Evolutionary conservation across 2,113 vertebrate species (phyloP).

Genomic region (Scartelaos histophorus): DNA sequence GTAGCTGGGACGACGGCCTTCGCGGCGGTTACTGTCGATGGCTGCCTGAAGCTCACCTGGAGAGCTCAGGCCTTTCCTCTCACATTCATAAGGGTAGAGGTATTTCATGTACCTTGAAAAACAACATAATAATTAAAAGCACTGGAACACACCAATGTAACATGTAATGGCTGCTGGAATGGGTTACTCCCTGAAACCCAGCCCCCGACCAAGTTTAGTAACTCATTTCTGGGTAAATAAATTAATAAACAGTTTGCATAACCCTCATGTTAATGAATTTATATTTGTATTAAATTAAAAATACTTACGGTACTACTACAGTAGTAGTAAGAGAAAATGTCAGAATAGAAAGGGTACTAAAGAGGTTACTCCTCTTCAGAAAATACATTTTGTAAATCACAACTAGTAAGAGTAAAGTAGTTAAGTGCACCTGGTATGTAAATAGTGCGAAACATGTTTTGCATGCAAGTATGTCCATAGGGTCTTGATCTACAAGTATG

Average conservation of each 20-base stretch:
- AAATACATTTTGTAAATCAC: neutral
- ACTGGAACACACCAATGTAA: neutral
- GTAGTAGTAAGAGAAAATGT: neutral
- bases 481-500: conserved; percentile 7
- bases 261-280: neutral
- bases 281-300: neutral
- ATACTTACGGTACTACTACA: no score
- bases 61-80: conserved; percentile 93
- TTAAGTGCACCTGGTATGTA: neutral
- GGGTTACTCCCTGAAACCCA: neutral
- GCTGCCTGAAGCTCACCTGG: conserved; percentile 94
- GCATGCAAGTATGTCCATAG: neutral
- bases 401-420: neutral
- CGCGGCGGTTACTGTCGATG: conserved; percentile 94
- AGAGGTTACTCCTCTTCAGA: neutral
- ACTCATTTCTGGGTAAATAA: neutral
- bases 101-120: conserved; percentile 89
- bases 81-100: conserved; percentile 94
- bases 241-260: neutral
- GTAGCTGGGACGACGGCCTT: conserved; percentile 94
- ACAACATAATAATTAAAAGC: neutral
- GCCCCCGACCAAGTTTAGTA: neutral
- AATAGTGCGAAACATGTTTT: conserved; percentile 12
- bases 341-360: neutral
- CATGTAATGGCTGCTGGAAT: neutral